phyloP scores from a whole-genome alignment of 1,140 invertebrate species.

The Olivierus martensii region DNA sequence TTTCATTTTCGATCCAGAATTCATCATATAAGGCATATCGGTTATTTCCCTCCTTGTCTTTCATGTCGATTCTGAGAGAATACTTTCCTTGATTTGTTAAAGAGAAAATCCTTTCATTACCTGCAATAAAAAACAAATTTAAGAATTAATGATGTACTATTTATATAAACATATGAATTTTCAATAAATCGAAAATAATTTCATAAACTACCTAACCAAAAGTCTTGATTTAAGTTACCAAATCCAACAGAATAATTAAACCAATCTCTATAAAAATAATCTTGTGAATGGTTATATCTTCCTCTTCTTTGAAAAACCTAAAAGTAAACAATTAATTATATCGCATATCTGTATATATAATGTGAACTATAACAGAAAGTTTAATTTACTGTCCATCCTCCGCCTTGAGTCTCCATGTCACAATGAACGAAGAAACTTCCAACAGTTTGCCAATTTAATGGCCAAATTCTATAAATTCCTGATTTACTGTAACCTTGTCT shows the following conservation, averaged over 20 bases:
- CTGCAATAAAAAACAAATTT: neutral
- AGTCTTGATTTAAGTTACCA: constrained; percentile 29
- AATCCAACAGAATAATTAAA: constrained; percentile 34
- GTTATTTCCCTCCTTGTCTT: neutral
- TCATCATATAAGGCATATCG: neutral
- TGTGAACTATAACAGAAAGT: too few species aligned
- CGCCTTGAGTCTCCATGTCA: constrained; percentile 38
- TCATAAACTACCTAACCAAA: constrained; percentile 35
- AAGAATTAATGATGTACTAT: neutral
- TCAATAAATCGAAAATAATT: constrained; percentile 25
- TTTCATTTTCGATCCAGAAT: constrained; percentile 8
- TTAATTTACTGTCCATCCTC: constrained; percentile 69
- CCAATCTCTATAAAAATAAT: constrained; percentile 33
- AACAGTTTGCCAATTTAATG: constrained; percentile 33
- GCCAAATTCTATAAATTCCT: constrained; percentile 55
- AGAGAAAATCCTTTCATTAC: constrained; percentile 6
- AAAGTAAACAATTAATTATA: too few species aligned
- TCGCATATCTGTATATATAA: too few species aligned
- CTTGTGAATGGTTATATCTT: constrained; percentile 51
- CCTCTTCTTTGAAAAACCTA: neutral
- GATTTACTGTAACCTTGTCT: too few species aligned
- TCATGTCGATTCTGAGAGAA: constrained; percentile 1
- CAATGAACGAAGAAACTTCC: constrained; percentile 56
- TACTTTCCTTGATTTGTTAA: constrained; percentile 6
- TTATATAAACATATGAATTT: too few species aligned